Conservation (phyloP, 2,888 invertebrate genomes). For the Hypolimnas misippus region DNA sequence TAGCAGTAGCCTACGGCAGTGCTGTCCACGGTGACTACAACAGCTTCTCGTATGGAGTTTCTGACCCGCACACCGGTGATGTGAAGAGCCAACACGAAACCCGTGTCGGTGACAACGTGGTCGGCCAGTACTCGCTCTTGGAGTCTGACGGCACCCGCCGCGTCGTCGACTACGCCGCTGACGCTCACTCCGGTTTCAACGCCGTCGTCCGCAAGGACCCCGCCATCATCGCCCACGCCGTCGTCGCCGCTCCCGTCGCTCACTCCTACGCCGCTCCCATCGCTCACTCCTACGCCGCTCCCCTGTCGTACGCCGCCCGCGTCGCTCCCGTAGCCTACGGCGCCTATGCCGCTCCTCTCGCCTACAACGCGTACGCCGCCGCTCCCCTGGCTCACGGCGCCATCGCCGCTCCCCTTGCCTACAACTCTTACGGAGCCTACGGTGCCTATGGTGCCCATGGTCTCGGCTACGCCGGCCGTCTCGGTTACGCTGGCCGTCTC, state of each 20-base stretch:
- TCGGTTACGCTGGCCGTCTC: background rate
- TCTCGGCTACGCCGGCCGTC: slow-evolving; percentile 44
- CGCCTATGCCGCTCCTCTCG: slow-evolving; percentile 31
- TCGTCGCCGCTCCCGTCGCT: slow-evolving; percentile 48
- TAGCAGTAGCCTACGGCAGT: slow-evolving; percentile 71
- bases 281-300: slow-evolving; percentile 48
- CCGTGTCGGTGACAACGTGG: slow-evolving; percentile 85
- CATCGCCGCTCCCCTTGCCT: slow-evolving; percentile 34
- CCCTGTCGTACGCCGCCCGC: slow-evolving; percentile 42
- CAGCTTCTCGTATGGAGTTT: slow-evolving; percentile 77
- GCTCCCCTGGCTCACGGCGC: slow-evolving; percentile 53
- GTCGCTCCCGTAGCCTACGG: slow-evolving; percentile 52
- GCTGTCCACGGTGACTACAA: slow-evolving; percentile 71
- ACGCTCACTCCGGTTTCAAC: slow-evolving; percentile 82
- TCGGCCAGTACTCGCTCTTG: slow-evolving; percentile 80
- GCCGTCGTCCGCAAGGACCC: slow-evolving; percentile 82
- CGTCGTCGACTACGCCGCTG: slow-evolving; percentile 85
- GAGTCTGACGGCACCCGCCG: slow-evolving; percentile 86
- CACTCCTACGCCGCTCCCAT: slow-evolving; percentile 47
- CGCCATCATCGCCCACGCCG: slow-evolving; percentile 53
- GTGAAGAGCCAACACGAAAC: slow-evolving; percentile 85
- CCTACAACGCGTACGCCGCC: slow-evolving; percentile 46
- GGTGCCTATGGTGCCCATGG: slow-evolving; percentile 47
- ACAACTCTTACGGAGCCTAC: slow-evolving; percentile 44
- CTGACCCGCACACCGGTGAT: slow-evolving; percentile 77